A percentile compares a stretch with the other conserved stretches of the same genome.
These are phyloP conservation scores for Cranoglanis bouderius DNA, from an alignment of 2,113 vertebrate species.

Conservation along the genomic window DNA sequence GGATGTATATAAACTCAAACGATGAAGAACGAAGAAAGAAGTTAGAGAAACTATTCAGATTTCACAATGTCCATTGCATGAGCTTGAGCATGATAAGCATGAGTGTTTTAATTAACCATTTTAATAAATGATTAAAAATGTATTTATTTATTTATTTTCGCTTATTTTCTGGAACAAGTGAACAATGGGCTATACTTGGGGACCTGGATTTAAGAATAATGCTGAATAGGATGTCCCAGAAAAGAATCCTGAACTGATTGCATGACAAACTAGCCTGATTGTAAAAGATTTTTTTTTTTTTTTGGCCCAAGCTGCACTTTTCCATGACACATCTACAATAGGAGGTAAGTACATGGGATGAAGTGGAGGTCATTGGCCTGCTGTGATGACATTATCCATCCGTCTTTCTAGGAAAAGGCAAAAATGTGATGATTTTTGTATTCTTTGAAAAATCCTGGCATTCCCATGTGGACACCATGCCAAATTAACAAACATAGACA, in stretches of 20 bases:
- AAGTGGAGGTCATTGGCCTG: slow-evolving; percentile 56
- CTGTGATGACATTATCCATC: slow-evolving; percentile 71
- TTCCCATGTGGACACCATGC: not conserved
- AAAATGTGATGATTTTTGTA: slow-evolving; percentile 49
- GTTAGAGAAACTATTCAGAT: not conserved
- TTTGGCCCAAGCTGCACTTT: slow-evolving; percentile 52
- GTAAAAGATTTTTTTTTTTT: slow-evolving; percentile 53
- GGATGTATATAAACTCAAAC: not conserved
- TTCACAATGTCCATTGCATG: not conserved
- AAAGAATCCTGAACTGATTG: slow-evolving; percentile 74
- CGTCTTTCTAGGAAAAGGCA: slow-evolving; percentile 59
- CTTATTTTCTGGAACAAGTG: slow-evolving; percentile 33
- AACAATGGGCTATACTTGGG: slow-evolving; percentile 56
- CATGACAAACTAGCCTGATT: slow-evolving; percentile 70
- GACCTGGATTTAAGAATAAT: slow-evolving; percentile 65
- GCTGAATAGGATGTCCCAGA: slow-evolving; percentile 65
- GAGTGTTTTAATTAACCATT: not conserved
- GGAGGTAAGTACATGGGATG: slow-evolving; percentile 68
- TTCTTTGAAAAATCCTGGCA: not conserved
- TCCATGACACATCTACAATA: slow-evolving; percentile 68
- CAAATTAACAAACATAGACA: not conserved
- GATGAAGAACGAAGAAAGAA: not conserved
- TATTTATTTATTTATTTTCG: slow-evolving; percentile 6
- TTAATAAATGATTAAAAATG: not conserved
- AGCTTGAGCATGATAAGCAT: not conserved